Percentiles rank a stretch among this genome's conserved stretches.
phyloP scores from a whole-genome alignment of 2,888 invertebrate species.

The Loripinus fragilis region DNA sequence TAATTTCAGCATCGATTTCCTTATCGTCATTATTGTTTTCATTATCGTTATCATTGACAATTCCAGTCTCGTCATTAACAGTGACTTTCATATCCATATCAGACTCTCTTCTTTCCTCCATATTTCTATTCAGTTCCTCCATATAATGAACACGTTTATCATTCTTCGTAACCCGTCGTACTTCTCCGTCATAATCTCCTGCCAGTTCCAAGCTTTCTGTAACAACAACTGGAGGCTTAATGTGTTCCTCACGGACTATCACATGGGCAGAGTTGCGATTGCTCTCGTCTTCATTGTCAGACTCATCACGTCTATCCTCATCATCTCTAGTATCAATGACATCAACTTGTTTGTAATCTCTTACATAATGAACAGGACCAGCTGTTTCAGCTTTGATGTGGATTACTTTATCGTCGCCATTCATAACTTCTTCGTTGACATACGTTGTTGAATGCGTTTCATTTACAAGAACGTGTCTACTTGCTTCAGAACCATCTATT shows the following conservation, averaged over 20 bases:
- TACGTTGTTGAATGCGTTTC: background rate
- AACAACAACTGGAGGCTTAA: background rate
- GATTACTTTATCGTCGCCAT: background rate
- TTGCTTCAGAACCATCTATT: background rate
- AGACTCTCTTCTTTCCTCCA: background rate
- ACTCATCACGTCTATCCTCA: background rate
- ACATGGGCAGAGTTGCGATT: background rate
- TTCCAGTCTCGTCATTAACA: background rate
- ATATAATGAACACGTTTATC: slow-evolving; percentile 12
- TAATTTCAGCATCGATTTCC: background rate
- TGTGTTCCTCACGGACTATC: background rate
- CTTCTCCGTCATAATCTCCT: background rate
- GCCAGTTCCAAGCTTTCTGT: background rate
- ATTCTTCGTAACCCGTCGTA: background rate
- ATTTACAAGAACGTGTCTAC: background rate
- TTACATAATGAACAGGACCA: background rate
- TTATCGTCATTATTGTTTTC: background rate
- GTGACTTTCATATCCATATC: background rate
- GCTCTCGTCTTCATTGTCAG: background rate
- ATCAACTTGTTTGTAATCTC: background rate
- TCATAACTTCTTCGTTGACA: background rate
- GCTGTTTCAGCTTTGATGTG: slow-evolving; percentile 5
- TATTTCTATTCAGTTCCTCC: slow-evolving; percentile 7
- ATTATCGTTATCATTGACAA: background rate
- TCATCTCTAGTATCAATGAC: background rate